phyloP scores from a whole-genome alignment of 2,797 vertebrate genomes.

The Hafferia zeledoni region DNA sequence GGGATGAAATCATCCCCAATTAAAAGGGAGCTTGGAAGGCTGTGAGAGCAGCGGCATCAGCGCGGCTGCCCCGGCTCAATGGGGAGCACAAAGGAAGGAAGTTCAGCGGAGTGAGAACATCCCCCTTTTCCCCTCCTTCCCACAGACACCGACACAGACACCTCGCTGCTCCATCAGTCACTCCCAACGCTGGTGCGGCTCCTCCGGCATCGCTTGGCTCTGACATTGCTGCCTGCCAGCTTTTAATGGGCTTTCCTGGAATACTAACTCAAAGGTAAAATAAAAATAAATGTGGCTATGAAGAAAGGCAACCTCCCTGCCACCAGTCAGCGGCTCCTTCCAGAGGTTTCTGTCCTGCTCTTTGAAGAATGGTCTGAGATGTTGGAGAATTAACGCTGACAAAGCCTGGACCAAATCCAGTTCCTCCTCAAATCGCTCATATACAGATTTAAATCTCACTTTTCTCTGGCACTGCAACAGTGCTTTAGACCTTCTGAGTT shows the following conservation, averaged over 20 bases:
- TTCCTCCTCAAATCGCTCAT: background rate
- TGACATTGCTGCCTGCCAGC: background rate
- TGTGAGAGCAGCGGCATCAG: conserved; percentile 49
- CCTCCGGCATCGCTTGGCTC: conserved; percentile 3
- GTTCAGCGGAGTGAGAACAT: conserved; percentile 4
- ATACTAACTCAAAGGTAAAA: conserved; percentile 30
- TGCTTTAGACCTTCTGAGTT: rapidly evolving
- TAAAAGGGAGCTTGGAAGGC: conserved; percentile 65
- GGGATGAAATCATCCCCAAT: conserved; percentile 76
- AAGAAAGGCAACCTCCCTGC: background rate
- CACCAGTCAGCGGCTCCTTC: background rate
- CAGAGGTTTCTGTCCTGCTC: background rate
- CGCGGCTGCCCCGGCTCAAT: conserved; percentile 27
- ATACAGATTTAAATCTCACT: background rate
- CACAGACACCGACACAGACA: background rate
- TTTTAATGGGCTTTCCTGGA: conserved; percentile 59
- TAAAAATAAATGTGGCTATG: background rate
- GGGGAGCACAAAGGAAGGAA: conserved; percentile 71
- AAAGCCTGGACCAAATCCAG: background rate
- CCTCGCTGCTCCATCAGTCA: background rate
- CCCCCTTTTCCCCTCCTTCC: conserved; percentile 34
- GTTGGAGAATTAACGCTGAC: background rate
- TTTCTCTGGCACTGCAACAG: background rate
- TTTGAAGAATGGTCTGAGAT: background rate
- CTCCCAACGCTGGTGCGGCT: background rate